Percentiles rank a stretch among this genome's conserved stretches.
phyloP scores from a whole-genome alignment of 2,797 vertebrate species.

The Allobates femoralis region DNA sequence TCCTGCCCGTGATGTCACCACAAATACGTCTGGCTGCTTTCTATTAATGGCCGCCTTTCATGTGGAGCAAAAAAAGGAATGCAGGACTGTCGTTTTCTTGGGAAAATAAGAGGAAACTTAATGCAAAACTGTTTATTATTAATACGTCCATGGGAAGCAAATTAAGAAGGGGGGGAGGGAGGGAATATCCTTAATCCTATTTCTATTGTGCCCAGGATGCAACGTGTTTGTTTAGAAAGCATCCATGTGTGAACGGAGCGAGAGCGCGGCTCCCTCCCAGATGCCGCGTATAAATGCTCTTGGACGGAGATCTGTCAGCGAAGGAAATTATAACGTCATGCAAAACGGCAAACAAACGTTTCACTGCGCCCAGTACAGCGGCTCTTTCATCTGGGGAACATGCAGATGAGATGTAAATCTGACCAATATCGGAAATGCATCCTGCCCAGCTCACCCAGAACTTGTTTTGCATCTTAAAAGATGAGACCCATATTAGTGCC shows the following conservation, averaged over 20 bases:
- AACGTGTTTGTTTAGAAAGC: constrained; percentile 65
- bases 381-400: constrained; percentile 28
- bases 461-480: constrained; percentile 32
- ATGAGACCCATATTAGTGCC: neutral
- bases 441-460: neutral
- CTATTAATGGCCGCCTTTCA: neutral
- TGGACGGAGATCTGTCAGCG: constrained; percentile 55
- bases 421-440: neutral
- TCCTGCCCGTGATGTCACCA: neutral
- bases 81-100: neutral
- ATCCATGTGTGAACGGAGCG: constrained; percentile 53
- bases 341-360: constrained; percentile 62
- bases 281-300: constrained; percentile 46
- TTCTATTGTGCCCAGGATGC: constrained; percentile 56
- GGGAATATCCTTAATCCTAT: neutral
- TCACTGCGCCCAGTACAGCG: constrained; percentile 13
- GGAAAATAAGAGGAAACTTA: constrained; percentile 5
- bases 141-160: constrained; percentile 30
- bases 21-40: neutral
- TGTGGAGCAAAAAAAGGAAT: neutral
- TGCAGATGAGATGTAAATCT: constrained; percentile 43
- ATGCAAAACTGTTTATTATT: constrained; percentile 22
- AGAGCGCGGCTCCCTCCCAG: constrained; percentile 61
- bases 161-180: neutral
- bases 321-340: constrained; percentile 36